These are phyloP conservation scores for Dipodomys merriami DNA, from an alignment of 2,113 vertebrate genomes.

Conservation along the genomic window DNA sequence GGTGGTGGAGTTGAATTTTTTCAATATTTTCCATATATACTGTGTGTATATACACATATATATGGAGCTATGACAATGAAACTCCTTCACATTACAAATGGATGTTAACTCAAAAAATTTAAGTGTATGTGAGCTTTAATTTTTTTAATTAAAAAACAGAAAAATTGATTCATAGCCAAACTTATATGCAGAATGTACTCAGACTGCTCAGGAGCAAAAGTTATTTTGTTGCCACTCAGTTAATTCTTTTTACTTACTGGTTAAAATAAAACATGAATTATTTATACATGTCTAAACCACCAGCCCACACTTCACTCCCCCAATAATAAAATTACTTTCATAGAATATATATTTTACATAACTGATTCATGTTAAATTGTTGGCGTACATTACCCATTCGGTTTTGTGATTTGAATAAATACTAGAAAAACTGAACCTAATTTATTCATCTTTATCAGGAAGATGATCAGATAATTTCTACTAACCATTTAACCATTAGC, in stretches of 20 bases:
- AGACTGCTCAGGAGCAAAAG: not conserved
- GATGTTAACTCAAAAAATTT: too few species aligned
- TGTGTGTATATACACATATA: too few species aligned
- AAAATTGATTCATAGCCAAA: slow-evolving; percentile 28
- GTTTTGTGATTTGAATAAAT: slow-evolving; percentile 72
- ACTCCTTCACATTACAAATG: too few species aligned
- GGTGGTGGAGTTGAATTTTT: too few species aligned
- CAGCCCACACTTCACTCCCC: slow-evolving; percentile 30
- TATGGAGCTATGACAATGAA: too few species aligned
- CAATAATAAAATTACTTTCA: slow-evolving; percentile 49
- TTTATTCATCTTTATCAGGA: slow-evolving; percentile 55
- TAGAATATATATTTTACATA: slow-evolving; percentile 61
- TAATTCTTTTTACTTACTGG: slow-evolving; percentile 28
- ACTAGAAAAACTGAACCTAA: slow-evolving; percentile 61
- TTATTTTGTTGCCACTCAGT: slow-evolving; percentile 51
- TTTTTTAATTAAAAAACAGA: not conserved
- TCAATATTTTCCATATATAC: too few species aligned
- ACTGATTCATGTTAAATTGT: slow-evolving; percentile 53
- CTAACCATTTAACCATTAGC: slow-evolving; percentile 68
- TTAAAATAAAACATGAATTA: slow-evolving; percentile 43
- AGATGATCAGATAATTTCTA: slow-evolving; percentile 75
- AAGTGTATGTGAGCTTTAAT: too few species aligned
- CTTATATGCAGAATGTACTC: not conserved
- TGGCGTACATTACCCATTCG: slow-evolving; percentile 18
- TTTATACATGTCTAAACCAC: slow-evolving; percentile 15